Base-by-base conservation (phyloP, 1,140 invertebrate species). In the Drosophila fuyamai region DNA sequence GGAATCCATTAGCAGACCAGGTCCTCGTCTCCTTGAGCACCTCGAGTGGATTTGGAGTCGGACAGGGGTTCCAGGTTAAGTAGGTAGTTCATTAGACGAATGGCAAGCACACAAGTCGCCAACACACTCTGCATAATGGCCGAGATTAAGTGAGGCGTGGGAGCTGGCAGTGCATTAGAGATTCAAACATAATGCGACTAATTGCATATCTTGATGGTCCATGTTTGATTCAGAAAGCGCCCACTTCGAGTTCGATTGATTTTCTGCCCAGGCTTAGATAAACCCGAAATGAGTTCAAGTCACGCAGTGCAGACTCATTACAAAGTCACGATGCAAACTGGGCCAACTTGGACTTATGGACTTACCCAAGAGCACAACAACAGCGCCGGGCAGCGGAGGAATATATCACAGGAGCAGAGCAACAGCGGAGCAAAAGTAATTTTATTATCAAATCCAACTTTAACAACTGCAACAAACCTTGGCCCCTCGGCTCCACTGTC, bases 361-460 rank as follows among this genome's bases (percentile, higher is more conserved):
- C 71, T 72, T 76, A 46, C 53, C 65, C 68, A 53, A 53, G 50
- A 54, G 66, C 41, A 59, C 18, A 80, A 60, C 62, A 79, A 60
- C 50, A 7, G 40, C 35, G 8, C 58, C 54, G 35, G 43, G 9
- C 14, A 29, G 10, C 41, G 18, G 27, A 43, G 27, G 12, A 27
- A 23, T 38, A 10, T 12, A 38, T 38, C 36, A 4, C 36, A 41
- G 18, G 8, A 36, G 40, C 35, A 46, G 44, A 54, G 61, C 72
- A 85, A 62, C 75, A 61, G 63, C 63, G 53, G 77, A 58, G 82
- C 78, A 89, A 83, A 88, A 88, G 83, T 88, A 88, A 88, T 88
- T 88, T 88, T 88, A 88, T 88, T 88, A 88, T 88, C 83, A 88
- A 88, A 88, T 88, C 84, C 81, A 88, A 88, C 66, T 88, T 88